Base-by-base conservation (phyloP, 2,888 invertebrate species). In the Coecobrya sp. region DNA sequence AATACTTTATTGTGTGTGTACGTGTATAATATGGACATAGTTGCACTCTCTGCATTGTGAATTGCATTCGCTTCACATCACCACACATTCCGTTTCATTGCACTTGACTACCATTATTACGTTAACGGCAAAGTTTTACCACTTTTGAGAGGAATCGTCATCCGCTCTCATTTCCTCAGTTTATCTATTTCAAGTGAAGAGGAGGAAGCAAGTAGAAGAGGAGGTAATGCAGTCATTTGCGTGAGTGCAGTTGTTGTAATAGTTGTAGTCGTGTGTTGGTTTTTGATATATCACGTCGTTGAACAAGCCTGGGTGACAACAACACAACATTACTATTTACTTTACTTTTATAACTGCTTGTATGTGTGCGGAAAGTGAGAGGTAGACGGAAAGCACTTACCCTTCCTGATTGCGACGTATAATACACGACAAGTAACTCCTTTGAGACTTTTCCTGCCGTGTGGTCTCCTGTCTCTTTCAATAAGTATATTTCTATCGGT, bases 21-120 rank as follows among this genome's bases (percentile, higher is more conserved):
- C 13, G 10, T 36, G 42, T 70, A 11, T 25, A 10, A 27, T 52
- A 13, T 13, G 65, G 55, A 55, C 49, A 16, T 86, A 45, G 86
- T 70, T 86, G 86, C 70, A 70, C 70, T 87, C 19, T 42, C 73
- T 73, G 52, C 70, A 86, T 70, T 86, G 27, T 16, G 89, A 25
- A 82, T 70, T 89, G 89, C 89, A 89, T 89, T 89, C 89, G 52
- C 89, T 82, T 82, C 89, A 89, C 81, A 89, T 89, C 89, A 49
- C 81, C 68, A 89, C 89, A 89, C 89, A 89, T 89, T 89, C 82
- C 89, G 68, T 82, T 89, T 89, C 89, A 89, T 89, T 89, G 89
- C 89, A 89, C 89, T 89, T 89, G 89, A 89, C 82, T 89, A 82
- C 82, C 82, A 73, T 87, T 89, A 89, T 89, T 89, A 82, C 89